Base-by-base conservation (phyloP, 2,797 vertebrate genomes). In the Harpia harpyja region DNA sequence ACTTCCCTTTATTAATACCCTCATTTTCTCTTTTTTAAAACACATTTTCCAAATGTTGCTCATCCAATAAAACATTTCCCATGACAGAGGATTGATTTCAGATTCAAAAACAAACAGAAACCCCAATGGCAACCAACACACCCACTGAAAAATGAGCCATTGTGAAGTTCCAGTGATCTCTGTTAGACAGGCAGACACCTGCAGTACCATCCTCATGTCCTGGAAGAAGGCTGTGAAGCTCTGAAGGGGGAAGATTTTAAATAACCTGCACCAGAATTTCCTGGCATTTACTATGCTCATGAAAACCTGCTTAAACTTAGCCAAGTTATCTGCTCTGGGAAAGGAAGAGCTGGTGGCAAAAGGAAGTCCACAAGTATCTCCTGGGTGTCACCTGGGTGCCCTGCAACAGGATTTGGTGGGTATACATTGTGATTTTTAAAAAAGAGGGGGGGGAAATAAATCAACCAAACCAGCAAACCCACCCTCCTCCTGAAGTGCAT, bases 61-160 rank as follows among this genome's bases (percentile, higher is more conserved):
- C 8, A 4, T 74, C 56, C 69, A 83, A 53, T 14, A 83, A 86
- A 84, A 92, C 30, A 57, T 56, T 94, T 92, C 70, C 53, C 54
- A 75, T 68, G 69, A 86, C 41, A 92, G 37, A 90, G 64, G 96
- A 92, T 83, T 90, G 44, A 68, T 90, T 94, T 93, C 79, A 95
- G 64, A 86, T 88, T 86, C 73, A 75, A 75, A 96, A 92, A 1
- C 56, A 89, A 91, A 85, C 56, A 95, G 75, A 88, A 96, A 93
- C 35, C 33, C 33, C 30, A 63, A 37, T 43, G 43, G 48, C 35
- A 95, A 82, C 14, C 17, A 70, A 44, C 6, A 5, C 8, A 89
- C 51, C 49, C 39, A 77, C 63, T 59, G 73, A 33, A 96, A 91
- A 91, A 43, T 24, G 15, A 92, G n/a, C 22, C 27, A 32, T 41